Conservation (phyloP, 2,797 vertebrate species). For the Coendou prehensilis region DNA sequence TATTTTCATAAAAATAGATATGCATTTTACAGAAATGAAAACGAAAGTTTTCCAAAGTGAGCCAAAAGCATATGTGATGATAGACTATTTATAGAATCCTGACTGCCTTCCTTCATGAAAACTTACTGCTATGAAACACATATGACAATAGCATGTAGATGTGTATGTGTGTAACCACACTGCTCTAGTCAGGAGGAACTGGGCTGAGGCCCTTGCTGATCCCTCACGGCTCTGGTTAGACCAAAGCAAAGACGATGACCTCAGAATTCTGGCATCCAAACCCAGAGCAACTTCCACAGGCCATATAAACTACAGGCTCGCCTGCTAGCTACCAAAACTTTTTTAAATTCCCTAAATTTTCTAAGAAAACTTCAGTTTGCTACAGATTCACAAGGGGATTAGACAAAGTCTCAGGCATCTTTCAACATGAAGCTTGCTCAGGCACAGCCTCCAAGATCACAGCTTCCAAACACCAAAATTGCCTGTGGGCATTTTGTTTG, state of each 20-base stretch:
- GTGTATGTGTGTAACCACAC: background rate
- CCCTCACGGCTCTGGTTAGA: background rate
- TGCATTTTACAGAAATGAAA: conserved; percentile 45
- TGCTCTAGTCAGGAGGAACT: background rate
- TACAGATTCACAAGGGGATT: background rate
- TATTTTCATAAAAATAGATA: background rate
- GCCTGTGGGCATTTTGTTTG: background rate
- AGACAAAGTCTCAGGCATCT: background rate
- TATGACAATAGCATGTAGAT: background rate
- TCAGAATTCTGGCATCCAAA: conserved; percentile 16
- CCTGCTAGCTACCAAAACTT: background rate
- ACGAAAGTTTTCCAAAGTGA: background rate
- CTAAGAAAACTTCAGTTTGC: conserved; percentile 20
- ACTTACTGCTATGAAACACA: background rate
- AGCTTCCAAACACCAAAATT: background rate
- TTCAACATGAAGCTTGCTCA: background rate
- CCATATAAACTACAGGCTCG: background rate
- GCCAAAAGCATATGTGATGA: background rate
- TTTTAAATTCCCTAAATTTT: background rate
- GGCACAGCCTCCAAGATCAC: background rate
- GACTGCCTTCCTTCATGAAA: background rate
- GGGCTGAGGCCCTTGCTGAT: background rate
- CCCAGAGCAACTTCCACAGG: background rate
- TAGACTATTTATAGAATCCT: background rate
- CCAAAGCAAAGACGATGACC: background rate